Evolutionary conservation across 2,888 invertebrate species (phyloP), one percentile per base, ranked within the genome.

Genomic region (Gari tellinella): DNA sequence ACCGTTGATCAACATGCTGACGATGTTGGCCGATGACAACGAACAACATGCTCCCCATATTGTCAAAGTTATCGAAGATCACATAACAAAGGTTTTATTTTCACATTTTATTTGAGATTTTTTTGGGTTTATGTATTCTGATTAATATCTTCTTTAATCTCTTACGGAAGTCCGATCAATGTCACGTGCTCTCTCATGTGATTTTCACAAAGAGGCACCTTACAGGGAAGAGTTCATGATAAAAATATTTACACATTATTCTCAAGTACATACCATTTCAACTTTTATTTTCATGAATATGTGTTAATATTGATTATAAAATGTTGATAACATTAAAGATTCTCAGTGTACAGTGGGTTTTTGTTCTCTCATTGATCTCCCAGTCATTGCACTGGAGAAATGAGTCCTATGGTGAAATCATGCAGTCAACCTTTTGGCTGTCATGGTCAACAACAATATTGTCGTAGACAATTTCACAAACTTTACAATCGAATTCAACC

Each of bases 11-110:
- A 99, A 97, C 93, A 97, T 98, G 95, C 94, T 99, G 88, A 99
- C 99, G 37, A 98, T 99, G 94, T 94, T 99, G 89, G 99, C 99
- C 10, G 99, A 99, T 92, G 99, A 99, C 92, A 97, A 97, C 93
- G 82, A 86, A 57, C 95, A 95, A 90, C 95, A 96, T 93, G 98
- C 99, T 62, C 93, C 95, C 84, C 95, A 95, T 89, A 98, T 99
- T 92, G 99, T 99, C 89, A 95, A 96, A 93, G 97, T 96, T 69
- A 97, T 99, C 92, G 98, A 98, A 94, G 95, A 95, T 92, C 98
- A 98, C 94, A 95, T 99, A 92, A 94, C 95, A 94, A 96, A 97
- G 96, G 99, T 99, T 57, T 38, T 38, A 17, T 31, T 31, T 31
- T 31, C 31, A 31, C 31, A 31, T 31, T 31, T 23, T 45, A 45